Percentiles rank a stretch among this genome's conserved stretches.
Conservation (phyloP, 2,113 vertebrate genomes). For the Vicugna pacos region DNA sequence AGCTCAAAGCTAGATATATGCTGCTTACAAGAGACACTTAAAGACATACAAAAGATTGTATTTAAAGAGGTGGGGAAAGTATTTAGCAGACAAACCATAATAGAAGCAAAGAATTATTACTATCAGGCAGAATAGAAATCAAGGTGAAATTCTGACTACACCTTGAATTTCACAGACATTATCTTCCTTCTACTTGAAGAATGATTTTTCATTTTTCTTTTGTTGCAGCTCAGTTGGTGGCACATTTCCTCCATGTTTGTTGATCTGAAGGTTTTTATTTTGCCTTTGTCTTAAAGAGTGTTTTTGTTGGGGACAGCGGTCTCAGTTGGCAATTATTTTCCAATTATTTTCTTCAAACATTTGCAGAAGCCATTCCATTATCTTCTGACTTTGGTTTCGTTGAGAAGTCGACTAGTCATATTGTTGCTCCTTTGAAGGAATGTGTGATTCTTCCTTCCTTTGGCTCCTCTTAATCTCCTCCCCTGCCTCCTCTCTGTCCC, state of each 20-base stretch:
- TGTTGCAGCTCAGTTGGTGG: neutral
- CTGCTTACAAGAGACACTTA: neutral
- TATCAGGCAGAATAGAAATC: neutral
- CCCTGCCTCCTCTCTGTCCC: no score
- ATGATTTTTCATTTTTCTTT: neutral
- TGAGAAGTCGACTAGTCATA: neutral
- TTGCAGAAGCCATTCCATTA: neutral
- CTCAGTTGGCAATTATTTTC: neutral
- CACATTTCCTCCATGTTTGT: neutral
- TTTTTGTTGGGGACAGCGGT: neutral
- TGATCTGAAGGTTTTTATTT: neutral
- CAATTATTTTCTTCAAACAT: neutral
- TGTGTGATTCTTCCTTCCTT: neutral
- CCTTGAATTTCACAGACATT: neutral
- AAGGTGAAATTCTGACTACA: neutral
- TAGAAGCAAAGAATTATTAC: neutral
- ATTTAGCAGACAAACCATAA: neutral
- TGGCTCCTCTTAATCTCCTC: neutral
- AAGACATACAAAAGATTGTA: neutral
- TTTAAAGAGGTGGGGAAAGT: neutral
- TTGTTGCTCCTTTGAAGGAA: neutral
- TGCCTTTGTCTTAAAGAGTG: neutral
- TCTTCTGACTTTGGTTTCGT: neutral
- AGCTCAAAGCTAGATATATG: neutral
- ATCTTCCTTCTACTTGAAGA: neutral